phyloP scores from a whole-genome alignment of 2,113 vertebrate species.

The Megaceryle torquata region DNA sequence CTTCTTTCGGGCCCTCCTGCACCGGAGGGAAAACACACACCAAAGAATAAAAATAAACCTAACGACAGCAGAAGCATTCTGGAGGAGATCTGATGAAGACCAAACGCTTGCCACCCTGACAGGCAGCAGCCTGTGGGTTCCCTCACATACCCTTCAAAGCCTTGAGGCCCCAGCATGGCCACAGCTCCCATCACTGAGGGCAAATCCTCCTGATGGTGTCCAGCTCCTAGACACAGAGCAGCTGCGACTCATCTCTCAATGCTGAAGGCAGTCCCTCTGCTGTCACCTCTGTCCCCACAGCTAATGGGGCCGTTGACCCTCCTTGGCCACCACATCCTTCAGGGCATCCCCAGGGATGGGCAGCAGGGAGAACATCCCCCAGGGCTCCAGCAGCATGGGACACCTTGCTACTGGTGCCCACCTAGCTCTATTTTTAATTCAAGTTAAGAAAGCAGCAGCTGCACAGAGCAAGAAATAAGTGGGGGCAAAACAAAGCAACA shows the following conservation, averaged over 20 bases:
- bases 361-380: too few species aligned
- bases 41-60: too few species aligned
- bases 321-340: fast-evolving
- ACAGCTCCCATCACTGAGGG: fast-evolving
- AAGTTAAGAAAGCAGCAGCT: background rate
- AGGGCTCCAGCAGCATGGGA: fast-evolving
- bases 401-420: too few species aligned
- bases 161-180: background rate
- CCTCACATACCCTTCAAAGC: fast-evolving
- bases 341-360: too few species aligned
- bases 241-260: fast-evolving
- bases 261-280: background rate
- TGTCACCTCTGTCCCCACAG: background rate
- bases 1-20: background rate
- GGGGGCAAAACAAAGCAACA: background rate
- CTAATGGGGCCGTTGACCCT: fast-evolving
- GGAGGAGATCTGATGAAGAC: background rate
- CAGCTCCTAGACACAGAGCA: background rate
- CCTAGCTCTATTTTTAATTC: background rate
- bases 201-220: fast-evolving
- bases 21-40: background rate
- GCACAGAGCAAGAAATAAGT: background rate
- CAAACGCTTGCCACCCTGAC: background rate
- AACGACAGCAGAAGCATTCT: background rate
- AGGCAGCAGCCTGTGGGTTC: fast-evolving